Base-by-base conservation (phyloP, 2,888 invertebrate species). In the Apodemia zela region DNA sequence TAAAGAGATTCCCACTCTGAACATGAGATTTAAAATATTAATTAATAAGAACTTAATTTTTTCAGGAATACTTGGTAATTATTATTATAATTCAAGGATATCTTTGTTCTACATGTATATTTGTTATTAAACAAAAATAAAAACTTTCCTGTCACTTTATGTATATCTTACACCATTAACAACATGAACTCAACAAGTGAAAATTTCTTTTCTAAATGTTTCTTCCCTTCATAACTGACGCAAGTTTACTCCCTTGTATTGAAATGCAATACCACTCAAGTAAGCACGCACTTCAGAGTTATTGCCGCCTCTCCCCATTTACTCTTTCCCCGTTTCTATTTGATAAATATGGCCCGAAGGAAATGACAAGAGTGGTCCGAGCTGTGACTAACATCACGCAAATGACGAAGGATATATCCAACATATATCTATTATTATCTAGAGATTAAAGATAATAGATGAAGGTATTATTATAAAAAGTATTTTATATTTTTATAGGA, bases 261-360 rank as follows among this genome's bases (percentile, higher is more conserved):
- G 65, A 65, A 82, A 80, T 80, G 79, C 80, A 82, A 82, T 81
- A 79, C 75, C 76, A 80, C 77, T 79, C 78, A 77, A 81, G 80
- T 75, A 79, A 78, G 75, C 74, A 78, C 79, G 79, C 80, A 79
- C 80, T 81, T 75, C 73, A 69, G 68, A 72, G 76, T 81, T 82
- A 84, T 84, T 83, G 79, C 78, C 70, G 71, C 67, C 69, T 71
- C 69, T 47, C 60, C 60, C 65, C 49, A 21, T 61, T 13, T 54
- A 17, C 51, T 54, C 15, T 29, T 15, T 59, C 60, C 58, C 66
- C 62, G 63, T 62, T 62, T 62, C 66, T 67, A 80, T 80, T 74
- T 78, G 77, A 82, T 81, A 80, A 87, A 87, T 85, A 86, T 80
- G 83, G 76, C 89, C 86, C 89, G 72, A 73, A 89, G 89, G 87